phyloP scores from a whole-genome alignment of 1,140 invertebrate species.

The Cephus cinctus region DNA sequence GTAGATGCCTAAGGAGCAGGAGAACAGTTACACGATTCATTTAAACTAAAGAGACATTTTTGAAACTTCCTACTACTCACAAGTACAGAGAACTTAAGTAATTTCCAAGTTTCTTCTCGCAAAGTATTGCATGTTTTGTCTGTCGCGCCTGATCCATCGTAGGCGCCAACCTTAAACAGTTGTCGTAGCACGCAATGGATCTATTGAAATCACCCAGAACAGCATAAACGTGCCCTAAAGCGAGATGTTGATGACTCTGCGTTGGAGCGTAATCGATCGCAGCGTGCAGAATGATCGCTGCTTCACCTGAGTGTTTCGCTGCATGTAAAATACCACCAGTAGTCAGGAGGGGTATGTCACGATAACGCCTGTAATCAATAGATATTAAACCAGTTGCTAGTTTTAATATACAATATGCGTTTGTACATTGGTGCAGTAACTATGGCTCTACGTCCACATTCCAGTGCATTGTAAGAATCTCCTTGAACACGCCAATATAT shows the following conservation, averaged over 20 bases:
- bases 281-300: conserved; percentile 74
- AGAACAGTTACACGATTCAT: conserved; percentile 10
- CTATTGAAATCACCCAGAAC: conserved; percentile 66
- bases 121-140: conserved; percentile 67
- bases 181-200: conserved; percentile 67
- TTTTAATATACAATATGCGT: conserved; percentile 14
- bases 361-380: conserved; percentile 61
- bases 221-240: conserved; percentile 76
- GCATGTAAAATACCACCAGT: conserved; percentile 81
- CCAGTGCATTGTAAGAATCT: conserved; percentile 74
- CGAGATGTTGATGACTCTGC: conserved; percentile 73
- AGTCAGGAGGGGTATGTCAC: conserved; percentile 78
- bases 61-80: conserved; percentile 53
- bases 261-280: conserved; percentile 77
- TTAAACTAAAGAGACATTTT: conserved; percentile 6
- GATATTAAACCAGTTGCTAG: conserved; percentile 8
- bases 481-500: conserved; percentile 85
- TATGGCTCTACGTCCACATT: conserved; percentile 77
- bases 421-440: conserved; percentile 74
- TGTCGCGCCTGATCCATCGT: conserved; percentile 56
- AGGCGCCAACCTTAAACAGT: conserved; percentile 66
- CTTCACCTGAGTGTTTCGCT: conserved; percentile 71
- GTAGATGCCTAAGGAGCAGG: conserved; percentile 58
- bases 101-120: conserved; percentile 68
- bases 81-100: conserved; percentile 65